Evolutionary conservation across 1,140 invertebrate genomes (phyloP), one percentile per base, ranked within the genome.

Genomic region (Dufourea novaeangliae): DNA sequence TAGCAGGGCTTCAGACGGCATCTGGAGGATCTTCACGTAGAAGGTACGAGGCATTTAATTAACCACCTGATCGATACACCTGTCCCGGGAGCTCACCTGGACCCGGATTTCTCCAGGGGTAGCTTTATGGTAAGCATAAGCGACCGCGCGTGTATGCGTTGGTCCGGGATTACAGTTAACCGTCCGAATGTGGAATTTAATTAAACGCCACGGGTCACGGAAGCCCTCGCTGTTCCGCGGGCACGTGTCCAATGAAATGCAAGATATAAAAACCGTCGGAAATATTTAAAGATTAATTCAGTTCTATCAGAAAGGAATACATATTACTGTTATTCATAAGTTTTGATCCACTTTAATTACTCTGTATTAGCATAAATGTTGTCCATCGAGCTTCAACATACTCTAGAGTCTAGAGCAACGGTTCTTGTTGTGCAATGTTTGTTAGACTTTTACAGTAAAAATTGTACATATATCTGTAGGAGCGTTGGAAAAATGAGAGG

Each of bases 11-110:
- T 10, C 67, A 84, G 78, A 3, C 11, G n/a, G 27, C 34, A 56
- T 37, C 32, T 50, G 59, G 63, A 76, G 57, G 12, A 68, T 62
- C 32, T 27, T 50, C 37, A 27, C 68, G 41, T n/a, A 27, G 25
- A 46, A 29, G 34, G 54, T 62, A 54, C 59, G 78, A 46, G 72
- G 78, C 64, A 76, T 84, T 84, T 84, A 84, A 84, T 84, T 84
- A 84, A 80, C 83, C 68, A 75, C 56, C 82, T 84, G 83, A 84
- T 84, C 83, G 82, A 84, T 84, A 84, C 76, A 83, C 59, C 82
- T 83, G 82, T 64, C 82, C 82, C 80, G 82, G 80, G 80, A 82
- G 75, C 75, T 83, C 80, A 83, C 82, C 82, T 82, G 82, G 71
- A 22, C 75, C 82, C 67, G 82, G 82, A 83, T 83, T 79, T 79